Evolutionary conservation across 2,888 invertebrate species (phyloP).

Genomic region (Drosophila quinaria): DNA sequence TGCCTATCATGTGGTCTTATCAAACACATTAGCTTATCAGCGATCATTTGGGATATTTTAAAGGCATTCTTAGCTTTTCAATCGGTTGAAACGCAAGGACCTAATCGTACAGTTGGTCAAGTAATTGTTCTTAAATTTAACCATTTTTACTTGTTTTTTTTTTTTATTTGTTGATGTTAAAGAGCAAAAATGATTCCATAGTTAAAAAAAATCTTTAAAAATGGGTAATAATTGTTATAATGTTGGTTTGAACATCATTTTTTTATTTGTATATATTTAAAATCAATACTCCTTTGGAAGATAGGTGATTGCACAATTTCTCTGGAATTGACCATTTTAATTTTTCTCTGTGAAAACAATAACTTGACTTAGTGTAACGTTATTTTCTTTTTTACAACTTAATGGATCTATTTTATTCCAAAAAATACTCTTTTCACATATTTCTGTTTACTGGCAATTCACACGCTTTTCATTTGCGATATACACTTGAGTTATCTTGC

Average conservation of each 20-base stretch:
- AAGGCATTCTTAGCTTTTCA: background rate
- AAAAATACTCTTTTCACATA: background rate
- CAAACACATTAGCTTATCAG: constrained; percentile 3
- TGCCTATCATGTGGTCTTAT: background rate
- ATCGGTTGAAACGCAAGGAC: constrained; percentile 2
- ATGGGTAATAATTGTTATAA: too few relatives aligned
- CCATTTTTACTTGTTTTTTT: too few relatives aligned
- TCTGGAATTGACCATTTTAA: too few relatives aligned
- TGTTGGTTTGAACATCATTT: too few relatives aligned
- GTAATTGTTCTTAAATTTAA: background rate
- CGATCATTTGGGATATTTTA: background rate
- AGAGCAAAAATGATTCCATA: too few relatives aligned
- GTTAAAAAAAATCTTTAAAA: too few relatives aligned
- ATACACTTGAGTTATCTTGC: background rate
- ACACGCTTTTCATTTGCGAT: background rate
- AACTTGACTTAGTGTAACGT: background rate
- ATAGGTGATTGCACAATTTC: too few relatives aligned
- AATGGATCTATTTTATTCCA: background rate
- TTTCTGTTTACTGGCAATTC: background rate
- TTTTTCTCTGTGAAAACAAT: background rate
- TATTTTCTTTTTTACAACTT: background rate
- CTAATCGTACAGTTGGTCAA: background rate
- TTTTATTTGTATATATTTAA: too few relatives aligned
- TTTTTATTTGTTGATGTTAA: too few relatives aligned
- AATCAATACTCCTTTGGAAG: too few relatives aligned